phyloP scores from a whole-genome alignment of 1,140 invertebrate genomes.

The Drosophila kurseongensis region DNA sequence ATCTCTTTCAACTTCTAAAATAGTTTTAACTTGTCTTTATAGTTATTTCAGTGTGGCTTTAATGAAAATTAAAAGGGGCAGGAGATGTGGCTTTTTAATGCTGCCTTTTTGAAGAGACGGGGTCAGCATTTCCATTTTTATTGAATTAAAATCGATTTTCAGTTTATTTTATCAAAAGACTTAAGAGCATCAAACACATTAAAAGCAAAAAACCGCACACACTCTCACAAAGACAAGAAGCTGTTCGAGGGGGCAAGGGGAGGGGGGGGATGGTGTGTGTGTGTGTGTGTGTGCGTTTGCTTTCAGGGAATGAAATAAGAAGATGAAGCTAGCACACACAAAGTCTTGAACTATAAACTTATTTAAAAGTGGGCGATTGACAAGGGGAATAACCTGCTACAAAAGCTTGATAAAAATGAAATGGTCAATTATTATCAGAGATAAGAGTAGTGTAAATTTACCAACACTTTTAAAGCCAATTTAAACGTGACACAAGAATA shows the following conservation, averaged over 20 bases:
- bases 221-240: conserved; percentile 14
- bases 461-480: neutral
- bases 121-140: conserved; percentile 57
- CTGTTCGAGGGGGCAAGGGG: neutral
- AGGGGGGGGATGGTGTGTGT: neutral
- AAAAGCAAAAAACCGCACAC: conserved; percentile 55
- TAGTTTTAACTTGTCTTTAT: neutral
- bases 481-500: too few species aligned
- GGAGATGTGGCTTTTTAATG: conserved; percentile 2
- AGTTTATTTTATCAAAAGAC: conserved; percentile 65
- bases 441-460: neutral
- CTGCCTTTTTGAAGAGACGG: conserved; percentile 4
- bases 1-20: too few species aligned
- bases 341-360: conserved; percentile 20
- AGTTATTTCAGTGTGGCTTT: neutral
- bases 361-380: neutral
- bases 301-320: neutral
- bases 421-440: neutral
- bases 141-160: conserved; percentile 66
- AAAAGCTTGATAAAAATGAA: neutral
- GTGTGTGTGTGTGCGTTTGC: neutral
- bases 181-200: conserved; percentile 65
- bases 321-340: neutral
- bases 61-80: neutral
- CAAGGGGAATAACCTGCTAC: neutral